Conservation (phyloP, 2,888 invertebrate genomes). For the Ectobius pallidus region DNA sequence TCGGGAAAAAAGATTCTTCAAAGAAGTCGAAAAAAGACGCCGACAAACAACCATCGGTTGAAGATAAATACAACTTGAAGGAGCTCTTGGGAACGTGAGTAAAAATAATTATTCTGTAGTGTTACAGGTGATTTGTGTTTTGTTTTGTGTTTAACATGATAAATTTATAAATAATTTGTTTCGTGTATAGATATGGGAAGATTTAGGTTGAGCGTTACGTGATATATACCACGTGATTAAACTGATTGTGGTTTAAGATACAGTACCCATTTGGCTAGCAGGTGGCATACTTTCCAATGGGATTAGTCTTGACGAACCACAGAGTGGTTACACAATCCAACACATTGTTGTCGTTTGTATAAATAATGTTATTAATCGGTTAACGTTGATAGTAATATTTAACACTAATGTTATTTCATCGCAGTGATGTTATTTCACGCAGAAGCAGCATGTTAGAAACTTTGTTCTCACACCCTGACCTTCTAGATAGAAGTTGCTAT, state of each 20-base stretch:
- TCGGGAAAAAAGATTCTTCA: conserved; percentile 86
- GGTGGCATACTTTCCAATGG: background rate
- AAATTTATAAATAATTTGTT: background rate
- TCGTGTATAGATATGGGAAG: background rate
- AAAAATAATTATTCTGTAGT: conserved; percentile 9
- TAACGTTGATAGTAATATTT: no score
- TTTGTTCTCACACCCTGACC: no score
- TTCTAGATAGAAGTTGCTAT: no score
- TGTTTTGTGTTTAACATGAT: background rate
- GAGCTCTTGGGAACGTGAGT: conserved; percentile 89
- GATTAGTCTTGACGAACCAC: no score
- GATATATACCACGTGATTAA: no score
- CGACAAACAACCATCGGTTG: conserved; percentile 81
- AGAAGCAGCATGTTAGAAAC: no score
- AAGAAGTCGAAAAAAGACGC: conserved; percentile 84
- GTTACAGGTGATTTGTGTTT: background rate
- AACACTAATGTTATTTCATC: no score
- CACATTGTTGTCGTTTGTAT: background rate
- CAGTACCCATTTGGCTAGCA: background rate
- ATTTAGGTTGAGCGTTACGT: no score
- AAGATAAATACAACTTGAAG: conserved; percentile 89
- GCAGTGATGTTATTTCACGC: no score
- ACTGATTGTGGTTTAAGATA: no score
- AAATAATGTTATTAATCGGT: no score
- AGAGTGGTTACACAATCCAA: no score